phyloP scores from a whole-genome alignment of 2,888 invertebrate genomes.

The Cyclophora albipunctata region DNA sequence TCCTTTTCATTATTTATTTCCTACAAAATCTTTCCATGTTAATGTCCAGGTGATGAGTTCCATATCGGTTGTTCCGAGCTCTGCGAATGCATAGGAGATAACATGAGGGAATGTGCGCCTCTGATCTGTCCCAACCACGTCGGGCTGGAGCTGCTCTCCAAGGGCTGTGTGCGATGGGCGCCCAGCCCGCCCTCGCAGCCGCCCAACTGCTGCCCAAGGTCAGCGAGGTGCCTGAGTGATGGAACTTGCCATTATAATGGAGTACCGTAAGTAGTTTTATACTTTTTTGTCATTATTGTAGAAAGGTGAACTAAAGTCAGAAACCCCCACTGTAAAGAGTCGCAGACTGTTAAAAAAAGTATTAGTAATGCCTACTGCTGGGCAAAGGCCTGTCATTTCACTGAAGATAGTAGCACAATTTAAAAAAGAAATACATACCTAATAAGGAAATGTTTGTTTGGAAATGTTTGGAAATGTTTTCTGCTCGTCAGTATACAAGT shows the following conservation, averaged over 20 bases:
- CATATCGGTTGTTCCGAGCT: slow-evolving; percentile 88
- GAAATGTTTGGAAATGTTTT: no score
- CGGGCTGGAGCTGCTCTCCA: slow-evolving; percentile 88
- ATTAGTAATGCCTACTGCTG: no score
- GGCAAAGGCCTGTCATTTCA: no score
- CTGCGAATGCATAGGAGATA: slow-evolving; percentile 83
- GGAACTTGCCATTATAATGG: slow-evolving; percentile 87
- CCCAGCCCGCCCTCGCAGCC: slow-evolving; percentile 83
- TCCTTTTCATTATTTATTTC: no score
- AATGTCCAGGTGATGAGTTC: slow-evolving; percentile 79
- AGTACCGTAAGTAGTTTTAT: slow-evolving; percentile 50
- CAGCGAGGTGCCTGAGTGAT: slow-evolving; percentile 85
- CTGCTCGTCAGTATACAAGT: no score
- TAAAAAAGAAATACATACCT: no score
- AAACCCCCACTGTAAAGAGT: no score
- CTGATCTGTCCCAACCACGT: slow-evolving; percentile 89
- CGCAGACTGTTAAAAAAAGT: no score
- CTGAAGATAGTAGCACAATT: no score
- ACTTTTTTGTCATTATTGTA: no score
- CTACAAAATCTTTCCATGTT: not conserved
- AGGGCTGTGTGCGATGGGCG: slow-evolving; percentile 91
- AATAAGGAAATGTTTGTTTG: no score
- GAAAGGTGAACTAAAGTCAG: no score
- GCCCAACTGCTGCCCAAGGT: slow-evolving; percentile 88
- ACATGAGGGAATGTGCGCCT: slow-evolving; percentile 81